phyloP scores from a whole-genome alignment of 2,888 invertebrate species.

The Fragum fragum region DNA sequence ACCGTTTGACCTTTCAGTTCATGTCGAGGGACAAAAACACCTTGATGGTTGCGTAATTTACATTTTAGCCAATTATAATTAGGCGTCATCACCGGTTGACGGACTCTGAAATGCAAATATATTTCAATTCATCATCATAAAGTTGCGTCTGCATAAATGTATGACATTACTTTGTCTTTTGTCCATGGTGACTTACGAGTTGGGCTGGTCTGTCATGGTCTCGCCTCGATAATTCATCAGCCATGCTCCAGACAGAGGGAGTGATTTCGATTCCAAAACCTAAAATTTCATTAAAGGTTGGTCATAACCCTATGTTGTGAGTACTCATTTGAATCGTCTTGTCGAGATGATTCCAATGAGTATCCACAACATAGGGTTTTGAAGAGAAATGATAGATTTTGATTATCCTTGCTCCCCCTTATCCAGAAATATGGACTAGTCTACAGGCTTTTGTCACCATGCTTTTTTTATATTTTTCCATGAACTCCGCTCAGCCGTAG shows the following conservation, averaged over 20 bases:
- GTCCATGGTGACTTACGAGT: slow-evolving; percentile 52
- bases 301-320: too few relatives aligned
- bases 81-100: slow-evolving; percentile 21
- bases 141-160: slow-evolving; percentile 56
- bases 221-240: slow-evolving; percentile 48
- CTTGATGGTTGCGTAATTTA: slow-evolving; percentile 33
- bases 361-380: too few relatives aligned
- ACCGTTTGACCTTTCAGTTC: slow-evolving; percentile 43
- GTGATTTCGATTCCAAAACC: too few relatives aligned
- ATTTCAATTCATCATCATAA: slow-evolving; percentile 68
- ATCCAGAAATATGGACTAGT: too few relatives aligned
- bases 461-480: background rate
- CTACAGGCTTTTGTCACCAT: background rate
- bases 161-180: slow-evolving; percentile 47
- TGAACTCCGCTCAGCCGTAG: background rate
- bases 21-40: slow-evolving; percentile 32
- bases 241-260: background rate
- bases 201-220: slow-evolving; percentile 37
- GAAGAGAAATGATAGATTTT: too few relatives aligned
- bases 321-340: too few relatives aligned
- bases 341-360: too few relatives aligned
- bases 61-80: slow-evolving; percentile 54
- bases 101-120: slow-evolving; percentile 63
- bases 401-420: too few relatives aligned
- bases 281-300: too few relatives aligned